These are phyloP conservation scores for Cryptus viduatorius DNA, from an alignment of 2,888 invertebrate species.

Conservation along the genomic window DNA sequence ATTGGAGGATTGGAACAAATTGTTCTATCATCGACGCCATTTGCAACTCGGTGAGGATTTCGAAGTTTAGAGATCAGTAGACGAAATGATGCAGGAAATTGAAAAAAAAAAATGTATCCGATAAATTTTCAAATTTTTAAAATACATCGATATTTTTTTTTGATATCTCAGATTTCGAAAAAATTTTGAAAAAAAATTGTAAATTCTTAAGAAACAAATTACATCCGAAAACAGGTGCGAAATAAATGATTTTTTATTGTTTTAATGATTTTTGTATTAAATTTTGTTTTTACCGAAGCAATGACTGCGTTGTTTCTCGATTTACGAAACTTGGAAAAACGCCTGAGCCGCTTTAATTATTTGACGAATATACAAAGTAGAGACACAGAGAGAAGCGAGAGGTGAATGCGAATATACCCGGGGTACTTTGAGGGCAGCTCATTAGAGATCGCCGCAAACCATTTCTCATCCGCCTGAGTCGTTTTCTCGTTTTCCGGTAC, in stretches of 20 bases:
- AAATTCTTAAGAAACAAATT: neutral
- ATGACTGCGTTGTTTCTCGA: neutral
- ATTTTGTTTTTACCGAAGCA: neutral
- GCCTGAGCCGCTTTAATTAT: constrained; percentile 6
- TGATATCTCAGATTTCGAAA: too few species aligned
- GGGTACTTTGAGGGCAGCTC: constrained; percentile 54
- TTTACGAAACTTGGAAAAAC: neutral
- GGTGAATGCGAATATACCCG: constrained; percentile 17
- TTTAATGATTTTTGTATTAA: neutral
- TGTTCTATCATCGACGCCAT: constrained; percentile 5
- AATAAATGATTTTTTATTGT: neutral
- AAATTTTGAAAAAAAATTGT: too few species aligned
- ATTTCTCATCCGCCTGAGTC: constrained; percentile 60
- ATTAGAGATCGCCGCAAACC: constrained; percentile 66
- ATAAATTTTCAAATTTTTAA: neutral
- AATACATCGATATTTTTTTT: too few species aligned
- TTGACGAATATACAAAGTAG: constrained; percentile 2
- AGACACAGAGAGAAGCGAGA: constrained; percentile 32
- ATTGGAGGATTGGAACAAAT: constrained; percentile 13
- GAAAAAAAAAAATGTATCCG: neutral
- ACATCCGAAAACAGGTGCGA: neutral
- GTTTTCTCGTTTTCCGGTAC: constrained; percentile 56
- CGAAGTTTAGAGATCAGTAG: neutral
- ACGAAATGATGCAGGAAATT: neutral
- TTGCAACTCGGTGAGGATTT: neutral